Base-by-base conservation (phyloP, 2,797 vertebrate species). In the Lophotriccus pileatus region DNA sequence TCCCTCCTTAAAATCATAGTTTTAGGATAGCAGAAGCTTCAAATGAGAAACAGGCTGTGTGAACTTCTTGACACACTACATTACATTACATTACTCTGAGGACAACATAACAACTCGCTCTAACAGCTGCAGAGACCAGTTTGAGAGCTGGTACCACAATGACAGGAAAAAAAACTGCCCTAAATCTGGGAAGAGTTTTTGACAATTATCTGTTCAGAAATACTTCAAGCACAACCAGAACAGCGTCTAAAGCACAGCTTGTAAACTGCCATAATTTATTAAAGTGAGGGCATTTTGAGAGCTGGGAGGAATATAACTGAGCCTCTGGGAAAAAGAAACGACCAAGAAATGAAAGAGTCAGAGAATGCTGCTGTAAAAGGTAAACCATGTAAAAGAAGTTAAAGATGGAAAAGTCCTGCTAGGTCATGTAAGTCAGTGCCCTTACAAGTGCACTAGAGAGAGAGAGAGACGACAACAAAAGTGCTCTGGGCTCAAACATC, bases 131-230 rank as follows among this genome's bases (percentile, higher is more conserved):
- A 75, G 52, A 49, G 27, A 49, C 10, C 50, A 25, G 18, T 76
- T n/a, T 52, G 55, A 73, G 74, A 47, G n/a, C 12, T 6, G 3
- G 32, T 76, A 63, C 34, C 34, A 28, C 56, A 70, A 64, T 4
- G 7, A 77, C 12, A 70, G 52, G 64, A 24, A 52, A 77, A 89
- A 58, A 74, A 44, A 21, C 50, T 83, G 36, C n/a, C 80, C n/a
- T 85, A 83, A 87, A 80, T 72, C 81, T 69, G 28, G 64, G 30
- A 55, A 69, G 64, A 58, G 19, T 70, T 83, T 84, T 60, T 91
- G 78, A 67, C 72, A 77, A 89, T 95, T 90, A 92, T 68, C 56
- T 94, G 34, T 91, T 95, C 53, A 84, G 64, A 85, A 91, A 87
- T 70, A 50, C 46, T 62, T 83, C 37, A 90, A 87, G 43, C 10